These are phyloP conservation scores for Plutomurus gul DNA, from an alignment of 1,140 invertebrate genomes.

Conservation along the genomic window DNA sequence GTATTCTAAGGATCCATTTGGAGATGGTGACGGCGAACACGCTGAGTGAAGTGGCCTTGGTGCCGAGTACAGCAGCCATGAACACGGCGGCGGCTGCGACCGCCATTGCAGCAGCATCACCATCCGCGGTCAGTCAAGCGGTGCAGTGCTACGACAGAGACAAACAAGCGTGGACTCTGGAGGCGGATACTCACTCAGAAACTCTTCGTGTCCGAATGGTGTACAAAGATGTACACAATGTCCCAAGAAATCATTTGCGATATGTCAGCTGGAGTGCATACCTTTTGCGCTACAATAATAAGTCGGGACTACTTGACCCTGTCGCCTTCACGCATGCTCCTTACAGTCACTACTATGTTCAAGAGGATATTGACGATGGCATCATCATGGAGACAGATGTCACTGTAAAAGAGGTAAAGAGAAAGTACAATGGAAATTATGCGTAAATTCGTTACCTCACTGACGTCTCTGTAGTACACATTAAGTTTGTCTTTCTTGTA, in stretches of 20 bases:
- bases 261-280: slow-evolving; percentile 82
- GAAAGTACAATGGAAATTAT: neutral
- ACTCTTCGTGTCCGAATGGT: slow-evolving; percentile 76
- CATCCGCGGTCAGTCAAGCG: slow-evolving; percentile 57
- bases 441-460: too few species aligned
- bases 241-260: slow-evolving; percentile 79
- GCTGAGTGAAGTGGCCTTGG: slow-evolving; percentile 70
- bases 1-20: slow-evolving; percentile 68
- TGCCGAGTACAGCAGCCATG: slow-evolving; percentile 20
- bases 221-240: slow-evolving; percentile 83
- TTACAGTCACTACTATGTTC: slow-evolving; percentile 81
- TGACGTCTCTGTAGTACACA: too few species aligned
- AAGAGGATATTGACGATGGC: slow-evolving; percentile 79
- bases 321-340: slow-evolving; percentile 72
- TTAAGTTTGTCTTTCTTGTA: too few species aligned
- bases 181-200: slow-evolving; percentile 79
- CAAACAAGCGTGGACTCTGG: slow-evolving; percentile 80
- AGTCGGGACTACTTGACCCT: slow-evolving; percentile 64
- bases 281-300: slow-evolving; percentile 62
- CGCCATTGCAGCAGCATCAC: neutral
- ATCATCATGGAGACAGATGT: slow-evolving; percentile 83
- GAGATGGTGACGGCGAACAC: slow-evolving; percentile 78
- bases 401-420: slow-evolving; percentile 72
- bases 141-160: slow-evolving; percentile 82
- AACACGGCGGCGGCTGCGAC: neutral